Evolutionary conservation across 2,113 vertebrate species (phyloP), one percentile per base, ranked within the genome.

Genomic region (Syngnathus typhle): DNA sequence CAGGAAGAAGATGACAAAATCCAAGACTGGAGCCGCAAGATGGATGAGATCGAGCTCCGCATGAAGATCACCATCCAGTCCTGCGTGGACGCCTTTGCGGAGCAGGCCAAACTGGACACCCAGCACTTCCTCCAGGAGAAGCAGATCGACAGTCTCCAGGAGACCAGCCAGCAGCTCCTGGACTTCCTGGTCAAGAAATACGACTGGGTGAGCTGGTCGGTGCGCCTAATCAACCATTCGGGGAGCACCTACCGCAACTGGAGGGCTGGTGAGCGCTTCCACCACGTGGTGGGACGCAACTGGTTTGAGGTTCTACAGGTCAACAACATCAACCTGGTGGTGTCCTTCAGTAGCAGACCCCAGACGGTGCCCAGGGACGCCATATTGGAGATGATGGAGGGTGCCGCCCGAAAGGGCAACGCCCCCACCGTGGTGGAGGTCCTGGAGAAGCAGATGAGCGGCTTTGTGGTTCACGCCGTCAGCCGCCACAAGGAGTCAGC

Each of bases 201-300:
- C 1, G 89, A 93, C 27, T 93, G 91, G 92, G 84, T 92, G 2
- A 81, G 72, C 67, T 93, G 92, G 92, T 93, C 92, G 0, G 88
- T 93, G 61, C 76, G 91, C 21, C 83, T 91, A 0, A 80, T 92
- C 64, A 88, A 89, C 67, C 87, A 89, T 3, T 83, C 89, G 0
- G 67, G 85, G 21, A 88, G 85, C 84, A 83, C 76, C 46, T 89
- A 85, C 70, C 73, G 76, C 1, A 91, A 89, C 82, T 88, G 84
- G 86, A 62, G 89, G 21, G 87, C 89, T 0, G 88, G 91, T 1
- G 84, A 92, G 21, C 89, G 87, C 60, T 91, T 90, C 64, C 90
- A 93, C 39, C 84, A 82, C 0, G 76, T 91, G 79, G 68, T 68
- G 1, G 90, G 90, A 0, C 78, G 72, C 74, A 86, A 84, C 72